phyloP scores from a whole-genome alignment of 2,113 vertebrate species.

The Eretmochelys imbricata region DNA sequence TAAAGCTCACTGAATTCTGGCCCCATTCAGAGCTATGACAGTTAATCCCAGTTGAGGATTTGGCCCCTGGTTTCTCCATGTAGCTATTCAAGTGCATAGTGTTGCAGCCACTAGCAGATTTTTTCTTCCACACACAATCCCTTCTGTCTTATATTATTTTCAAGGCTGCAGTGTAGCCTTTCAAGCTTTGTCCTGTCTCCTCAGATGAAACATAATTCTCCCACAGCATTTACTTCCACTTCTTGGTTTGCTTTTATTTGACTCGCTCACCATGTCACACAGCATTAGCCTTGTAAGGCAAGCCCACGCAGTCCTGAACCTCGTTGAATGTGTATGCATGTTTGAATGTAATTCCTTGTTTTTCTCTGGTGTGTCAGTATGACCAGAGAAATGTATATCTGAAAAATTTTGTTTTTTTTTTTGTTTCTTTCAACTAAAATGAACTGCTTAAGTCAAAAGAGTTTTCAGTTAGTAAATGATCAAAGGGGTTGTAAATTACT shows the following conservation, averaged over 20 bases:
- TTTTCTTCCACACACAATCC: constrained; percentile 46
- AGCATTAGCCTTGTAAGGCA: constrained; percentile 62
- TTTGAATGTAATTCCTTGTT: constrained; percentile 52
- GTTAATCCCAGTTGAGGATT: constrained; percentile 53
- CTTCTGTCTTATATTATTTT: constrained; percentile 34
- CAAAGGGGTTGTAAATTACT: not conserved
- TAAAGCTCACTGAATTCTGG: constrained; percentile 60
- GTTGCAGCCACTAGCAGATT: constrained; percentile 45
- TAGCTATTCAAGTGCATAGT: constrained; percentile 56
- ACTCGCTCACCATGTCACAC: constrained; percentile 54
- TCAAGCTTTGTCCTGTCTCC: constrained; percentile 44
- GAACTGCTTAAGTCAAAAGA: not conserved
- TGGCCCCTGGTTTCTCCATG: constrained; percentile 35
- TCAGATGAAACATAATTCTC: constrained; percentile 59
- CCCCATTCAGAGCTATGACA: constrained; percentile 45
- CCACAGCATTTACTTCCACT: constrained; percentile 64
- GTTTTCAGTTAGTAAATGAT: not conserved
- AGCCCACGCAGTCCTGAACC: not conserved
- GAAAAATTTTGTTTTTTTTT: not conserved
- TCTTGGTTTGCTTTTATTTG: constrained; percentile 65
- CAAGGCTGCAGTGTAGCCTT: constrained; percentile 41
- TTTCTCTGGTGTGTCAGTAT: constrained; percentile 7
- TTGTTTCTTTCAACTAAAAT: not conserved
- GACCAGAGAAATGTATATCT: constrained; percentile 44
- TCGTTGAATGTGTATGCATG: constrained; percentile 52